Evolutionary conservation across 2,113 vertebrate genomes (phyloP), one percentile per base, ranked within the genome.

Genomic region (Centropus bengalensis): DNA sequence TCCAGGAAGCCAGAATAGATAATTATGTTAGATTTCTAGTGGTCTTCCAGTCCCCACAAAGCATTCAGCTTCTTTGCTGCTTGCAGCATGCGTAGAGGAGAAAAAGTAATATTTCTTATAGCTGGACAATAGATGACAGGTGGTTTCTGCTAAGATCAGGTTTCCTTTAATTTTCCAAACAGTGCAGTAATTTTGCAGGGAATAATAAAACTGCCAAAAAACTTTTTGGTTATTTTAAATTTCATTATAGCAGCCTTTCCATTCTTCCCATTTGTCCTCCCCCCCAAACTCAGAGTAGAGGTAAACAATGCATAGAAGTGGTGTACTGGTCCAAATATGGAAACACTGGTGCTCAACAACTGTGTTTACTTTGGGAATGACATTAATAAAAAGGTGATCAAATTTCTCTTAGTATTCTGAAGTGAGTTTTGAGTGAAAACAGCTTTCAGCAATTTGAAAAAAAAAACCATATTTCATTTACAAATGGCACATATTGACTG

Each of bases 401-500:
- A 78, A 92, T 93, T 95, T 79, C 44, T 90, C 77, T 73, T 91
- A 94, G 44, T 64, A 54, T 11, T 91, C 45, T 52, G 92, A 96
- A 96, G 89, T 75, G 24, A 92, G 36, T 84, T 96, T 71, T 96
- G 85, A 94, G 94, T 94, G 92, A 96, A 97, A 97, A 94, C 42
- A 96, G 59, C 87, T 97, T 88, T 92, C 90, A 91, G 86, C 77
- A 93, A 94, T 97, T 97, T 92, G 82, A 90, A 83, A 78, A 91
- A 67, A 68, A 38, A 12, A 14, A 10, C 56, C 21, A 4, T 62
- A 79, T 88, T 80, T 97, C 32, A 79, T 96, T 97, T 97, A 67
- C 91, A 97, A 96, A 93, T 91, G 95, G 85, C 86, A 78, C 82
- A 73, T 96, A 94, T 97, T 55, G 71, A 96, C 95, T 96, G 93